phyloP scores from a whole-genome alignment of 2,888 invertebrate species.

The Leptodirus hochenwartii region DNA sequence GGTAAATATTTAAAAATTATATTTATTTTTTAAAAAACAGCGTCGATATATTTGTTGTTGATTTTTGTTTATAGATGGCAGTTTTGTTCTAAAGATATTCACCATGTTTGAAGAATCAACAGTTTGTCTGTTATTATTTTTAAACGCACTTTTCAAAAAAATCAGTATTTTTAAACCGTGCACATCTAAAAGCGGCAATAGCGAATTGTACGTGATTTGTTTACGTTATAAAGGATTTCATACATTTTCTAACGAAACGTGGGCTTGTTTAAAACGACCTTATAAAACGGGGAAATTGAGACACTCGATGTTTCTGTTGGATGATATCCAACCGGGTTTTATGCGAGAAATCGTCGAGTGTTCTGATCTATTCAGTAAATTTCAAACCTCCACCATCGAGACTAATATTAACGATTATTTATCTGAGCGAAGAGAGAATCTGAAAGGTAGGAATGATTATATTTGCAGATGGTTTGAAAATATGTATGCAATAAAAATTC shows the following conservation, averaged over 20 bases:
- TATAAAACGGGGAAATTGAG: constrained; percentile 25
- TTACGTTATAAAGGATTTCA: constrained; percentile 35
- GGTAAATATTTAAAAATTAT: too few species aligned
- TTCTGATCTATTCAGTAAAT: constrained; percentile 42
- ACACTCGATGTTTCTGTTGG: constrained; percentile 38
- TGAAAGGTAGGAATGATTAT: constrained; percentile 11
- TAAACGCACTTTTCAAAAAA: constrained; percentile 54
- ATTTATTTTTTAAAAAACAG: too few species aligned
- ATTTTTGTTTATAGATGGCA: constrained; percentile 39
- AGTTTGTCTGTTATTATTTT: constrained; percentile 57
- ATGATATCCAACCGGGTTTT: constrained; percentile 42
- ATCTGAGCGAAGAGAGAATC: constrained; percentile 16
- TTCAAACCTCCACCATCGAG: constrained; percentile 48
- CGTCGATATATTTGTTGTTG: constrained; percentile 1
- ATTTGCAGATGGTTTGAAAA: not conserved
- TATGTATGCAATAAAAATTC: not conserved
- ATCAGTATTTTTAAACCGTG: constrained; percentile 73
- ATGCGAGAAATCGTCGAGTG: constrained; percentile 44
- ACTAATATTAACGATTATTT: constrained; percentile 44
- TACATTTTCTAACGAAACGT: constrained; percentile 14
- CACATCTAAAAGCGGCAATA: constrained; percentile 89
- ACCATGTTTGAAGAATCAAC: constrained; percentile 76
- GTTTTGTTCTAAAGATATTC: constrained; percentile 74
- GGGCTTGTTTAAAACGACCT: constrained; percentile 25
- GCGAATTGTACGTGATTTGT: constrained; percentile 78